Base-by-base conservation (phyloP, 2,113 vertebrate species). In the Vanacampus margaritifer region DNA sequence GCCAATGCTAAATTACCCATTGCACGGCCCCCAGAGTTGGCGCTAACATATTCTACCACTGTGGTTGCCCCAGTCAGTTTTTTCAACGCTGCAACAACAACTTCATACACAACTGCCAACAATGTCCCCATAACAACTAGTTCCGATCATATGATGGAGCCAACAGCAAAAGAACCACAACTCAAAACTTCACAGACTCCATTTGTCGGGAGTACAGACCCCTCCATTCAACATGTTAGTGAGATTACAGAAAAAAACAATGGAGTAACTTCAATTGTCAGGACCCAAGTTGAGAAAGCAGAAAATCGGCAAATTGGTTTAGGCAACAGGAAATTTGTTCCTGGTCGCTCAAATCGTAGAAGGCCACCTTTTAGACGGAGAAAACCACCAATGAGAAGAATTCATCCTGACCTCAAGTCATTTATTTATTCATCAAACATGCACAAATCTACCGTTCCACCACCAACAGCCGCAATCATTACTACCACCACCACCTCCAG, bases 311-410 rank as follows among this genome's bases (percentile, higher is more conserved):
- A 65, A 3, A 57, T 23, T 56, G 67, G 53, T 43, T 79, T 79
- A 13, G 63, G 82, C 11, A 87, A 61, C 73, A 78, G 48, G 43
- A 86, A 75, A 45, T 36, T 62, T 9, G 41, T 77, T 75, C 77
- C 79, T 59, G 64, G 63, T 45, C 58, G 17, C 62, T 28, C 85
- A 64, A 87, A 87, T 56, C 82, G 87, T 61, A 84, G 86, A 67
- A 87, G 86, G 35, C 87, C 74, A 0, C 86, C 86, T 65, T 85
- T 83, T 23, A 88, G 90, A 78, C 81, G 82, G 0, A 86, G 90
- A 72, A 90, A 81, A 75, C 91, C 86, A 35, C 68, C 70, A 36
- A 24, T 78, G 56, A 87, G 84, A 74, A 85, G 79, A 78, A 37
- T 79, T 43, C 77, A 68, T 41, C 84, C 87, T 0, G 62, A 80